Conservation (phyloP, 2,113 vertebrate genomes). For the Cryptotis parvus region DNA sequence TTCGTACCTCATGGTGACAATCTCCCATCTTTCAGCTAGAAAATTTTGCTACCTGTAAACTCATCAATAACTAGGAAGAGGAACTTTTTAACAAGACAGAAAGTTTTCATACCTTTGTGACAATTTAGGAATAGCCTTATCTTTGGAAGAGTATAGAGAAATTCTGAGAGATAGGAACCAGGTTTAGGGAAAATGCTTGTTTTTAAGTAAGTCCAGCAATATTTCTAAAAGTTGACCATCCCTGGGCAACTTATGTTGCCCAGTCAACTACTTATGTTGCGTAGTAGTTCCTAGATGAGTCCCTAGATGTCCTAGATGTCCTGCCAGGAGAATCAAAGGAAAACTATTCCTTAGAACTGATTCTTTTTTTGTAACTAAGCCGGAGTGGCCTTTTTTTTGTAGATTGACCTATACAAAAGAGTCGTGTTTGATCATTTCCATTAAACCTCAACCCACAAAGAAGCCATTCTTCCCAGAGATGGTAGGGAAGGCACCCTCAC, state of each 20-base stretch:
- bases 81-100: neutral
- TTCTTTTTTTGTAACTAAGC: conserved; percentile 8
- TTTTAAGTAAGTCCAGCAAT: neutral
- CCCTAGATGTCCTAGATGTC: neutral
- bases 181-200: neutral
- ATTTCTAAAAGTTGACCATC: conserved; percentile 21
- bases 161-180: neutral
- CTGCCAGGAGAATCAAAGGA: conserved; percentile 31
- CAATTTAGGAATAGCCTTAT: neutral
- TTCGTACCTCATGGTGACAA: neutral
- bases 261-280: no score
- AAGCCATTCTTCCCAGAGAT: conserved; percentile 61
- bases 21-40: conserved; percentile 10
- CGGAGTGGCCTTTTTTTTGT: neutral
- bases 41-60: neutral
- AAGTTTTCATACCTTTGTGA: neutral
- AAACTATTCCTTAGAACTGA: neutral
- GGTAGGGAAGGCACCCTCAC: conserved; percentile 16
- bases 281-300: no score
- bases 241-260: no score
- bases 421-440: conserved; percentile 59
- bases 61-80: neutral
- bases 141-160: conserved; percentile 25
- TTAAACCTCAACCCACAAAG: conserved; percentile 61
- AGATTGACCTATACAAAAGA: conserved; percentile 49